Base-by-base conservation (phyloP, 2,888 invertebrate genomes). In the Listrodromus nycthemerus region DNA sequence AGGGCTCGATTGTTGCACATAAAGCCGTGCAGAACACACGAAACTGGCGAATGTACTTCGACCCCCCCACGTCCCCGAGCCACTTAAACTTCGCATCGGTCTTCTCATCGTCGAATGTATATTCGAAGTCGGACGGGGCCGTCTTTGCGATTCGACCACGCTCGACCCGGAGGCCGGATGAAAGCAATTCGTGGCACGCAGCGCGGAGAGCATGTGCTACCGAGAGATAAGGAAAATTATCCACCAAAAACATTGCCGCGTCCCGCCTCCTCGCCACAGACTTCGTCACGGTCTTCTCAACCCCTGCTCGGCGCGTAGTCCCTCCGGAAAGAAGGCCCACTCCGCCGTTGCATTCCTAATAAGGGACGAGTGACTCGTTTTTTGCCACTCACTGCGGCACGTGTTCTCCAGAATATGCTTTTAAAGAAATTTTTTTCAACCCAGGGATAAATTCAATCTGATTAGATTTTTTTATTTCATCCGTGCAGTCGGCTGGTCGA, bases 211-310 rank as follows among this genome's bases (percentile, higher is more conserved):
- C 92, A 92, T 90, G 91, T 92, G 92, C 90, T 90, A 85, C 88
- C 87, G 84, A 74, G 83, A 91, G 92, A 92, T 92, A 92, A 92
- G 91, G 87, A 86, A 87, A 90, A 90, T 91, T 90, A 91, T 90
- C 90, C 70, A 79, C 84, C 84, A 84, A 84, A 84, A 84, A 84
- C 81, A 78, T 81, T 81, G 84, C 78, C 16, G 48, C 70, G 77
- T 78, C 65, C 75, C 81, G 84, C 84, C 84, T 70, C 78, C 75
- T 79, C 63, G 69, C 69, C 74, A 71, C 78, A 65, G 81, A 84
- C 84, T 84, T 84, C 84, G 84, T 84, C 84, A 84, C 81, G 84
- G 84, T 84, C 84, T 81, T 81, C 48, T 48, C 33, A 45, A 27
- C 37, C 21, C n/a, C 58, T 24, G 65, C 65, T 50, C 48, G 21